A percentile compares a stretch with the other conserved stretches of the same genome.
Conservation (phyloP, 2,113 vertebrate genomes). For the Charadrius vociferus region DNA sequence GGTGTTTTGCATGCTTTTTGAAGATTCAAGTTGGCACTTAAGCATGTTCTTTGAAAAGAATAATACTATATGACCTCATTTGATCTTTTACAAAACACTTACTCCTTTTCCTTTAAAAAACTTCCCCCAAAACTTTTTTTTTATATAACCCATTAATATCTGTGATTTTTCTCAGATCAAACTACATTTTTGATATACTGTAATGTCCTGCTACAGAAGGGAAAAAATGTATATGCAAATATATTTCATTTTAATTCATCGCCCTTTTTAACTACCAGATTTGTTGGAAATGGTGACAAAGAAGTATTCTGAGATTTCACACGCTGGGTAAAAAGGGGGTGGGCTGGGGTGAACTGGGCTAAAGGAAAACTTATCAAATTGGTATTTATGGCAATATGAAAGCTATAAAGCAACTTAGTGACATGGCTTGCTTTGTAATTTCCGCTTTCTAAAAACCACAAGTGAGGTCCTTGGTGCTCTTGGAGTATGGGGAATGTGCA, state of each 20-base stretch:
- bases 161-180: slow-evolving; percentile 56
- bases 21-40: slow-evolving; percentile 71
- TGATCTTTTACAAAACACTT: slow-evolving; percentile 71
- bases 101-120: slow-evolving; percentile 47
- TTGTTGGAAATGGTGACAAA: slow-evolving; percentile 54
- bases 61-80: slow-evolving; percentile 70
- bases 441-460: slow-evolving; percentile 80
- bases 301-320: slow-evolving; percentile 60
- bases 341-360: background rate
- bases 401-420: slow-evolving; percentile 70
- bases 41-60: slow-evolving; percentile 64
- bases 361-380: slow-evolving; percentile 55
- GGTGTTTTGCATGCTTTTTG: slow-evolving; percentile 57
- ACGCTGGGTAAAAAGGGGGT: background rate
- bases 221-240: slow-evolving; percentile 49
- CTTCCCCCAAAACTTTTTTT: background rate
- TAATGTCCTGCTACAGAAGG: slow-evolving; percentile 23
- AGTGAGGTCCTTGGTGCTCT: slow-evolving; percentile 82
- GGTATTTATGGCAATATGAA: slow-evolving; percentile 64
- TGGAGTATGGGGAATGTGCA: slow-evolving; percentile 89
- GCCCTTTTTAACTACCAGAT: slow-evolving; percentile 33
- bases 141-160: slow-evolving; percentile 47
- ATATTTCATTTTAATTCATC: slow-evolving; percentile 46
- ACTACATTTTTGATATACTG: slow-evolving; percentile 44
- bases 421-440: slow-evolving; percentile 73